Percentiles rank a stretch among this genome's conserved stretches.
phyloP scores from a whole-genome alignment of 1,140 invertebrate genomes.

The Saccostrea cuccullata region DNA sequence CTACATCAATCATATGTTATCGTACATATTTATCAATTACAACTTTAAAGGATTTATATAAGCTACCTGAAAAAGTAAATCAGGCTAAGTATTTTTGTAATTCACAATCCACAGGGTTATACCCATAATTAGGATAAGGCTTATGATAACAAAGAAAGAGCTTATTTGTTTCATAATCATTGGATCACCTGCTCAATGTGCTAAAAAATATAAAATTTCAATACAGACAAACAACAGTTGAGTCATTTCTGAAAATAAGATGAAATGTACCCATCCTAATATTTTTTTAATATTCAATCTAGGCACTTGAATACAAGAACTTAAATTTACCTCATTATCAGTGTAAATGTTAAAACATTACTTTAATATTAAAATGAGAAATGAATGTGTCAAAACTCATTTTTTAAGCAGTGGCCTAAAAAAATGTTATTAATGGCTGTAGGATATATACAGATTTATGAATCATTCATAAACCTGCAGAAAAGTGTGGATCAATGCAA shows the following conservation, averaged over 20 bases:
- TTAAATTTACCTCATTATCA: background rate
- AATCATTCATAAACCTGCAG: conserved; percentile 31
- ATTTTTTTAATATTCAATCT: background rate
- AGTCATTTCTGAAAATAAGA: background rate
- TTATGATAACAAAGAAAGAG: conserved; percentile 12
- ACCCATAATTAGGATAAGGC: background rate
- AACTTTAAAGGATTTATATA: no score
- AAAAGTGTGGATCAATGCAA: background rate
- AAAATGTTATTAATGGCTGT: background rate
- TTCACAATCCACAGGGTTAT: background rate
- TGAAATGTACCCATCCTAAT: background rate
- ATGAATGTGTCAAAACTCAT: background rate
- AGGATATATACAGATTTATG: background rate
- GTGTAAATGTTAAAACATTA: no score
- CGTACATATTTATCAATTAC: background rate
- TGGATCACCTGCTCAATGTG: no score
- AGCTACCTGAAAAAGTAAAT: background rate
- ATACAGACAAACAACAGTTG: no score
- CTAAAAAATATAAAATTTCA: no score
- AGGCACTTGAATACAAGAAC: background rate
- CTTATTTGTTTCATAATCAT: background rate
- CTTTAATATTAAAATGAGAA: background rate
- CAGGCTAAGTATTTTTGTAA: background rate
- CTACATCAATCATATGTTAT: background rate
- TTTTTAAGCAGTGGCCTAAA: background rate